Base-by-base conservation (phyloP, 2,888 invertebrate species). In the Eristalis pertinax region DNA sequence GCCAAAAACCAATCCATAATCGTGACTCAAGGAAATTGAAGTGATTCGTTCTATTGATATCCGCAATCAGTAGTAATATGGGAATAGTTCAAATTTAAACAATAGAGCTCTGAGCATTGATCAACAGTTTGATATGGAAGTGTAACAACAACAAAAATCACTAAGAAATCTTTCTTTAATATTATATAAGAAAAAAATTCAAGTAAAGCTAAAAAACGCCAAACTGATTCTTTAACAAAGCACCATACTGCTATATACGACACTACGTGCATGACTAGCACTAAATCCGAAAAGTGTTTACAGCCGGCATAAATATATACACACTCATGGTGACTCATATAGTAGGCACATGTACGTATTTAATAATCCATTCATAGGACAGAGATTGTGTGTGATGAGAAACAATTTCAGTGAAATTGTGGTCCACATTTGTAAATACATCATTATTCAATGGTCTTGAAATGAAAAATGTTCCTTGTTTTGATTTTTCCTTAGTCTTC, bases 321-420 rank as follows among this genome's bases (percentile, higher is more conserved):
- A 41, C n/a, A 50, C 74, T 26, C 15, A 4, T 35, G 35, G 35
- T 35, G 35, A 35, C 35, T 35, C 35, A 35, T 35, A 35, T 10
- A 35, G 8, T 35, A 8, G 10, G 5, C 35, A 35, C 35, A 7
- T 35, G n/a, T n/a, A n/a, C n/a, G n/a, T n/a, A n/a, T n/a, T n/a
- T n/a, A n/a, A n/a, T n/a, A n/a, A 35, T 5, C 7, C 35, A 35
- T 10, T 35, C 69, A 69, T 69, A 65, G 43, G 26, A 69, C 69
- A 38, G 64, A 11, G 58, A 35, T 56, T 72, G 69, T 68, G 73
- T 35, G 65, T 75, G 26, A 26, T 26, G 26, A 26, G 26, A 26
- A 65, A 75, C 74, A 84, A 84, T 74, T 75, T 84, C 65, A 60
- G 69, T 70, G 58, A 56, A 15, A 74, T 74, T 84, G 84, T 84